Percentiles rank a stretch among this genome's conserved stretches.
These are phyloP conservation scores for Eupeodes corollae DNA, from an alignment of 1,140 invertebrate species.

Conservation along the genomic window DNA sequence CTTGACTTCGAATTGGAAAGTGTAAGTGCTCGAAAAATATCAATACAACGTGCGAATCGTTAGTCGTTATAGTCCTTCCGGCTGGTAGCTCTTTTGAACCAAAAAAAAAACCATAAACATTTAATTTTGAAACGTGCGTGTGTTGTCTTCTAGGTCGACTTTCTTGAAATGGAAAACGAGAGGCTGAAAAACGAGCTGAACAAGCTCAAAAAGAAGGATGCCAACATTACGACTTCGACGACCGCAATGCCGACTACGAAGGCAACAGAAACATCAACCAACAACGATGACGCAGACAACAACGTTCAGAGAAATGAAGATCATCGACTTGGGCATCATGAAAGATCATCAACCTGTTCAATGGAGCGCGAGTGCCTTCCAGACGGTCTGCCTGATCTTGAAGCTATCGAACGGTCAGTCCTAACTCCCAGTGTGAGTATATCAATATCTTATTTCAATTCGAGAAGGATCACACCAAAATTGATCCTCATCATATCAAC, in stretches of 20 bases:
- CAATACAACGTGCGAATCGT: too few species aligned
- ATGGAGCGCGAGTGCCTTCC: not conserved
- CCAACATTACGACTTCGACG: not conserved
- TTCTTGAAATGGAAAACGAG: slow-evolving; percentile 30
- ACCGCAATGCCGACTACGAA: slow-evolving; percentile 4
- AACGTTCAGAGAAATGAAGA: not conserved
- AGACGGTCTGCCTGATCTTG: slow-evolving; percentile 13
- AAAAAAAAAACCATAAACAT: too few species aligned
- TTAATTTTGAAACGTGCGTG: not conserved
- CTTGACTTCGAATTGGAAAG: slow-evolving; percentile 34
- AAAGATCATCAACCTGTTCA: not conserved
- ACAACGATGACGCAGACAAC: slow-evolving; percentile 1
- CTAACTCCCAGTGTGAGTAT: slow-evolving; percentile 24
- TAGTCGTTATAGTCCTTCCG: not conserved
- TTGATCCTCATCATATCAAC: not conserved
- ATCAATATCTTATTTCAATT: not conserved
- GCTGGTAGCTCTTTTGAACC: not conserved
- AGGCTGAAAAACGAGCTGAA: slow-evolving; percentile 18
- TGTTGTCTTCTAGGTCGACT: slow-evolving; percentile 14
- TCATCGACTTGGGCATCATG: not conserved
- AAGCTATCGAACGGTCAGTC: slow-evolving; percentile 20
- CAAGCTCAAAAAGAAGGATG: slow-evolving; percentile 9
- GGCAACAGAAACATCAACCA: slow-evolving; percentile 12
- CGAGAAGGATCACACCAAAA: not conserved
- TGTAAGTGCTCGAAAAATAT: slow-evolving; percentile 9